Evolutionary conservation across 2,113 vertebrate genomes (phyloP), one percentile per base, ranked within the genome.

Genomic region (Pseudorasbora parva): DNA sequence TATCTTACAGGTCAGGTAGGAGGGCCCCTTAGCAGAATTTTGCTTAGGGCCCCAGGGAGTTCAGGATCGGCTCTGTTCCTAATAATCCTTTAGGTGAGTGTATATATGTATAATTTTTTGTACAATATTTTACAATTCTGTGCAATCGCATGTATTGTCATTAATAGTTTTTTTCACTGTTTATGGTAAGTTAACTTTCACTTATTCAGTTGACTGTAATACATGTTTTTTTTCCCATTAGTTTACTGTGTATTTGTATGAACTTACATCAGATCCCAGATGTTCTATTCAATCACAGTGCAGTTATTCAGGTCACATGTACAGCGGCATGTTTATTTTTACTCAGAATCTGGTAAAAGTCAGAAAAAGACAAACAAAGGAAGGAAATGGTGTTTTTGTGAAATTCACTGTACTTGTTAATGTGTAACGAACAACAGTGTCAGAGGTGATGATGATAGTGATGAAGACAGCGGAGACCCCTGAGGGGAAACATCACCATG

Each of bases 381-480:
- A 66, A 45, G 45, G 10, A 33, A 9, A 74, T 27, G 1, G 43
- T 49, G 57, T 64, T 62, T 78, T 47, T 62, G 23, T 78, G 51
- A 77, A 62, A 64, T 12, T 25, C 57, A 78, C 57, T 62, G 77
- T 64, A 79, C 59, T 27, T 47, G 4, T 23, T 79, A 49, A 79
- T 64, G 8, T 64, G 23, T 45, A 64, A 64, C 57, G 47, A 66
- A 62, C 21, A 62, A 23, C 21, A 66, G 59, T 66, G 77, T 78
- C 56, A 62, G 76, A 59, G 75, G 75, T 64, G 77, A 1, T 64
- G 77, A 66, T 80, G 78, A 66, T 66, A 33, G 30, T 81, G 64
- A n/a, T 37, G 47, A 69, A 56, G 62, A 37, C 45, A 69, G 59
- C 1, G 23, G 17, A 68, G 37, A n/a, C 9, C 17, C 41, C 23